A percentile compares a stretch with the other conserved stretches of the same genome.
Conservation (phyloP, 2,888 invertebrate genomes). For the Lasioglossum morio region DNA sequence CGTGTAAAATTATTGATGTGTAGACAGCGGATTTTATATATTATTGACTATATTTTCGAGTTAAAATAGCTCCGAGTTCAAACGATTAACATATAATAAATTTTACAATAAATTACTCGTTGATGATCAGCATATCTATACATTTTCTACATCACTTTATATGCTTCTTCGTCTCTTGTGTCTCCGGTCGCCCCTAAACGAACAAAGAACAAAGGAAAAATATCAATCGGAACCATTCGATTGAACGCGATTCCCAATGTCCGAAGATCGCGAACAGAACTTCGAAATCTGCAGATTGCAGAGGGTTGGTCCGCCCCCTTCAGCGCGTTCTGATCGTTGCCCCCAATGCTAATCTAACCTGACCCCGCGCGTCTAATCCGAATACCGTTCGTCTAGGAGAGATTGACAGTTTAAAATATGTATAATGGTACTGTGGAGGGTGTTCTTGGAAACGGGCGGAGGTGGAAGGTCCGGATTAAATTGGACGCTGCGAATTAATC, state of each 20-base stretch:
- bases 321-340: slow-evolving; percentile 80
- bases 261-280: slow-evolving; percentile 22
- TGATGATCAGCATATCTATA: no score
- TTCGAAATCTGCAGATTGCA: slow-evolving; percentile 1
- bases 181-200: not conserved
- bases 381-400: slow-evolving; percentile 74
- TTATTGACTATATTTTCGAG: no score
- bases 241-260: not conserved
- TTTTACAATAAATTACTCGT: no score
- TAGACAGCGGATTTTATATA: no score
- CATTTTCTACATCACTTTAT: no score
- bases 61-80: no score
- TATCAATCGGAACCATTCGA: not conserved
- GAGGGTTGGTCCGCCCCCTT: slow-evolving; percentile 63
- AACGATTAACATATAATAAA: no score
- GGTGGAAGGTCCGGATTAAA: slow-evolving; percentile 74
- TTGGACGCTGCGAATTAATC: slow-evolving; percentile 84
- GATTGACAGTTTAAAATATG: slow-evolving; percentile 85
- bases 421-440: slow-evolving; percentile 79
- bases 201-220: not conserved
- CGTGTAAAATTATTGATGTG: no score
- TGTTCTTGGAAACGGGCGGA: slow-evolving; percentile 43
- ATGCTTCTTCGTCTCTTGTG: no score
- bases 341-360: slow-evolving; percentile 77
- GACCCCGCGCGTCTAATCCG: slow-evolving; percentile 76